Percentiles rank a stretch among this genome's conserved stretches.
Conservation (phyloP, 1,140 invertebrate species). For the Lordiphosa mommai region DNA sequence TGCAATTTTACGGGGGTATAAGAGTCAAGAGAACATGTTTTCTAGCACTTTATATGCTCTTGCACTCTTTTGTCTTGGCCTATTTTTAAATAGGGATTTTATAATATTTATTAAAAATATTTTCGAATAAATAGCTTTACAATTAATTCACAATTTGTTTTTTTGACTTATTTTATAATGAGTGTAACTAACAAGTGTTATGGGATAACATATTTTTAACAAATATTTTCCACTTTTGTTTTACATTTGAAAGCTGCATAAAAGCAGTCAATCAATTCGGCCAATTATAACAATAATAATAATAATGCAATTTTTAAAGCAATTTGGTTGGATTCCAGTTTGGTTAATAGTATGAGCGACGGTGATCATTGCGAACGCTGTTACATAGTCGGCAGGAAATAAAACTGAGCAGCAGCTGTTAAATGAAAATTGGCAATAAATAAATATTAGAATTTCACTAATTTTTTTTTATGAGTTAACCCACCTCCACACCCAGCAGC, state of each 20-base stretch:
- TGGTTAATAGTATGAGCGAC: conserved; percentile 52
- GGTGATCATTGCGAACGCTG: conserved; percentile 68
- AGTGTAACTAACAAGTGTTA: conserved; percentile 5
- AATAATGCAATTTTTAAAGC: not conserved
- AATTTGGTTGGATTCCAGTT: not conserved
- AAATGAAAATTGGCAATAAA: conserved; percentile 1
- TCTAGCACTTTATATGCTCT: no score
- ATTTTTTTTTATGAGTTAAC: not conserved
- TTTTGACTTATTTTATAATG: conserved; percentile 9
- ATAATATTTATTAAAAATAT: conserved; percentile 23
- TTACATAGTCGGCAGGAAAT: conserved; percentile 66
- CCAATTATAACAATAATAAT: not conserved
- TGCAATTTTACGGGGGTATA: no score
- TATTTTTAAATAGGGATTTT: not conserved
- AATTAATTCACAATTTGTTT: conserved; percentile 16
- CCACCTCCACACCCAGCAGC: conserved; percentile 59
- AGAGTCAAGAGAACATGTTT: no score
- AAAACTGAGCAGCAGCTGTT: conserved; percentile 52
- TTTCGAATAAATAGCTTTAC: conserved; percentile 29
- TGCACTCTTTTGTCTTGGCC: no score
- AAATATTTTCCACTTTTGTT: no score
- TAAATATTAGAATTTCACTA: not conserved
- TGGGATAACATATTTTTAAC: no score
- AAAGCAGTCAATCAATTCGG: no score
- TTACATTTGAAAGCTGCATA: no score